Conservation (phyloP, 2,888 invertebrate species). For the Morpho achilles region DNA sequence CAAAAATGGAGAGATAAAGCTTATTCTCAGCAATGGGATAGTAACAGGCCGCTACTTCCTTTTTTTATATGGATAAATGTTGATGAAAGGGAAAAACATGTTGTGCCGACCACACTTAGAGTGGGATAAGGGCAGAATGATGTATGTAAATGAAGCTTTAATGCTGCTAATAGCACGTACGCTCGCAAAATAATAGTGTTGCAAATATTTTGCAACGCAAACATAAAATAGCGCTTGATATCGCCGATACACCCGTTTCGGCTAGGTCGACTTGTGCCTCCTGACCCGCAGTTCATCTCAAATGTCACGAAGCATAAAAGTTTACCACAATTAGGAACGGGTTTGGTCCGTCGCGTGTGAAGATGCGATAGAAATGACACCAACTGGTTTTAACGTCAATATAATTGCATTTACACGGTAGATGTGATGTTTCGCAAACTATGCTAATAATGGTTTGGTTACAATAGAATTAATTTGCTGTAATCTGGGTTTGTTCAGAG, state of each 20-base stretch:
- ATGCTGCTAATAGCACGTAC: neutral
- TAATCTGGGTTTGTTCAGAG: too few species aligned
- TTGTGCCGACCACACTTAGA: too few species aligned
- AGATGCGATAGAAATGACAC: conserved; percentile 16
- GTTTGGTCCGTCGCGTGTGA: conserved; percentile 6
- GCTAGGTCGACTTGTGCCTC: conserved; percentile 22
- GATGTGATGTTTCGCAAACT: too few species aligned
- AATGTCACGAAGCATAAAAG: conserved; percentile 25
- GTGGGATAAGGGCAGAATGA: too few species aligned
- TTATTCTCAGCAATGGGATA: too few species aligned
- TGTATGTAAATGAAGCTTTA: neutral
- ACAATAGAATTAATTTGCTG: too few species aligned
- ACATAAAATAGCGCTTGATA: conserved; percentile 26
- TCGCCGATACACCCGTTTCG: conserved; percentile 22
- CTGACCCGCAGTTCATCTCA: conserved; percentile 19
- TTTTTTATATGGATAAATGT: neutral
- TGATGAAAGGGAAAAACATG: neutral
- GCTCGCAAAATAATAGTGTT: conserved; percentile 9
- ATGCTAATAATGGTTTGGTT: too few species aligned
- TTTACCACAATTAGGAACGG: conserved; percentile 18
- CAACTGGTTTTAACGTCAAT: neutral
- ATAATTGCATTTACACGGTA: too few species aligned
- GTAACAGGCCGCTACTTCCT: too few species aligned
- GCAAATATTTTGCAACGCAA: conserved; percentile 24
- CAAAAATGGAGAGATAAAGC: too few species aligned